Base-by-base conservation (phyloP, 2,888 invertebrate genomes). In the Drosophila colorata region DNA sequence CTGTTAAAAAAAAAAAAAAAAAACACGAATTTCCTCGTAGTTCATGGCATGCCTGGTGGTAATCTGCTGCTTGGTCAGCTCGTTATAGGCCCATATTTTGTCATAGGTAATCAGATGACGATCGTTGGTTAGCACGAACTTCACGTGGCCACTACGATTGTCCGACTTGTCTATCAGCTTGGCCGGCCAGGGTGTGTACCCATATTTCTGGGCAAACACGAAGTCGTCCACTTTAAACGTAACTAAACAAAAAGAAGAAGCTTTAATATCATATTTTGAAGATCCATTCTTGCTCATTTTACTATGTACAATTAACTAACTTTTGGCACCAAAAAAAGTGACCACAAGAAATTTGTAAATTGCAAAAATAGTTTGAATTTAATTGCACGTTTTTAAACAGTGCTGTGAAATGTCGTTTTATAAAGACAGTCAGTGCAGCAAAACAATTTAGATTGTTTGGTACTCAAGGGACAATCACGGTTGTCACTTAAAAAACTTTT, bases 181-280 rank as follows among this genome's bases (percentile, higher is more conserved):
- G 9, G 16, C 75, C 1, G 75, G 82, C 79, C 79, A 78, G 0
- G 63, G 23, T 1, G 69, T 7, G 23, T 49, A 70, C 4, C 76
- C 83, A 7, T 0, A 0, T 0, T 25, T n/a, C 25, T 65, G 11
- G 0, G 65, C 80, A 38, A 82, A 82, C 3, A 80, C 75, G 23
- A 74, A 5, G 0, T 74, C 65, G 2, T 49, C 55, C 0, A 8
- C 37, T 14, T 13, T 18, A 2, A 48, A 25, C 0, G 13, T 0
- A 23, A 20, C 73, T 72, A 6, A 1, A 38, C 9, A 57, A 25
- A 9, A n/a, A 4, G 20, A n/a, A 31, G 6, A 35, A 35, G 14
- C 11, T 33, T 4, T n/a, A 20, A 6, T 35, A 37, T 4, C 3
- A 18, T n/a, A 4, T 16, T 40, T 5, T 14, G 3, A 8, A 14